Percentiles rank a stretch among this genome's conserved stretches.
Evolutionary conservation across 1,140 invertebrate genomes (phyloP).

Genomic region (Ptiloglossa arizonensis): DNA sequence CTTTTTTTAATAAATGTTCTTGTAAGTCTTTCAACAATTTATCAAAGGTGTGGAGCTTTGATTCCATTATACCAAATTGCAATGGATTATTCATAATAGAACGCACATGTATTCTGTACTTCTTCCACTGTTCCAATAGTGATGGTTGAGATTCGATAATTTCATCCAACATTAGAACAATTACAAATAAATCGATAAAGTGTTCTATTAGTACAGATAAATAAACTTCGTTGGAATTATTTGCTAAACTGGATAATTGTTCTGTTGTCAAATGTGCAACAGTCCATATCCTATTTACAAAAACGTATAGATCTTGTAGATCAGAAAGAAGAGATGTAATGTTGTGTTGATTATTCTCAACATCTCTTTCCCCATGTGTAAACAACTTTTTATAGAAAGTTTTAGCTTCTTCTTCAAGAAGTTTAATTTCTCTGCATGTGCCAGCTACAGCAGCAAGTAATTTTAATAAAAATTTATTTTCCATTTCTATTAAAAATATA

Average conservation of each 20-base stretch:
- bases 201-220: constrained; percentile 82
- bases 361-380: constrained; percentile 84
- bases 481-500: constrained; percentile 88
- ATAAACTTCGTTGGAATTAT: constrained; percentile 72
- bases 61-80: constrained; percentile 84
- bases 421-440: constrained; percentile 89
- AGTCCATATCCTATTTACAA: constrained; percentile 76
- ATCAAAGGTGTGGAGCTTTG: constrained; percentile 85
- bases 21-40: constrained; percentile 86
- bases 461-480: constrained; percentile 92
- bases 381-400: constrained; percentile 85
- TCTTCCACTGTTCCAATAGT: constrained; percentile 87
- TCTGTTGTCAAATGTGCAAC: constrained; percentile 73
- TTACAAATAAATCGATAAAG: constrained; percentile 86
- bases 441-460: constrained; percentile 90
- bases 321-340: constrained; percentile 72
- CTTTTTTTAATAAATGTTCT: constrained; percentile 75
- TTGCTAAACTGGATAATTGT: constrained; percentile 74
- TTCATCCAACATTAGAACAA: constrained; percentile 88
- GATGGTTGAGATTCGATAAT: constrained; percentile 84
- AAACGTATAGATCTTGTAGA: constrained; percentile 80
- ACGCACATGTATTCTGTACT: constrained; percentile 87
- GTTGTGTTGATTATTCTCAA: constrained; percentile 68
- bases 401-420: constrained; percentile 86
- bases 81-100: constrained; percentile 86